phyloP scores from a whole-genome alignment of 2,888 invertebrate genomes.

The Machimus rusticus region DNA sequence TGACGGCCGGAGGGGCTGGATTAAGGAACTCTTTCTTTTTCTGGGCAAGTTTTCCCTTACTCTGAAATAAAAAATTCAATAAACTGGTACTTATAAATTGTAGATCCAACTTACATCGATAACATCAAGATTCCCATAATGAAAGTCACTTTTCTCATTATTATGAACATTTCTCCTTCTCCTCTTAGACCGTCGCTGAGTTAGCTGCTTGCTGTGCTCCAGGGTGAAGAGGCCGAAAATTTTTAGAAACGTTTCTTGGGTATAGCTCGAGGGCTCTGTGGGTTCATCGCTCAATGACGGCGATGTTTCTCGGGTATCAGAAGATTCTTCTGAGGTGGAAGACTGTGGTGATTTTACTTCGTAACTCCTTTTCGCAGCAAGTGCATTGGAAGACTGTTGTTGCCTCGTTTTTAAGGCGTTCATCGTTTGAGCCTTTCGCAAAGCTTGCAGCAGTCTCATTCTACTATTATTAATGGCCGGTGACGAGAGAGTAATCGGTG shows the following conservation, averaged over 20 bases:
- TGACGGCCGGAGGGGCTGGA: slow-evolving; percentile 55
- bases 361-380: background rate
- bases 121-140: slow-evolving; percentile 59
- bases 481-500: slow-evolving; percentile 45
- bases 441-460: slow-evolving; percentile 57
- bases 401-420: background rate
- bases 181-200: slow-evolving; percentile 60
- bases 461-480: slow-evolving; percentile 56
- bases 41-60: slow-evolving; percentile 52
- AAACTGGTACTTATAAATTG: background rate
- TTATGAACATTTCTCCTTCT: slow-evolving; percentile 59
- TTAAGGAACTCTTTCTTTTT: slow-evolving; percentile 56
- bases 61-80: slow-evolving; percentile 42
- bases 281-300: slow-evolving; percentile 46
- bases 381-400: background rate
- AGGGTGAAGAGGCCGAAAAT: slow-evolving; percentile 58
- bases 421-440: slow-evolving; percentile 56
- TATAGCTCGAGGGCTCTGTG: slow-evolving; percentile 51
- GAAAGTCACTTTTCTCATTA: slow-evolving; percentile 59
- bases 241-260: slow-evolving; percentile 57
- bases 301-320: slow-evolving; percentile 46
- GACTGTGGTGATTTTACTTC: slow-evolving; percentile 43
- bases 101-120: slow-evolving; percentile 37
- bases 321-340: slow-evolving; percentile 54
- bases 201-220: slow-evolving; percentile 55